These are phyloP conservation scores for Cantharis lateralis DNA, from an alignment of 2,888 invertebrate species.

Conservation along the genomic window DNA sequence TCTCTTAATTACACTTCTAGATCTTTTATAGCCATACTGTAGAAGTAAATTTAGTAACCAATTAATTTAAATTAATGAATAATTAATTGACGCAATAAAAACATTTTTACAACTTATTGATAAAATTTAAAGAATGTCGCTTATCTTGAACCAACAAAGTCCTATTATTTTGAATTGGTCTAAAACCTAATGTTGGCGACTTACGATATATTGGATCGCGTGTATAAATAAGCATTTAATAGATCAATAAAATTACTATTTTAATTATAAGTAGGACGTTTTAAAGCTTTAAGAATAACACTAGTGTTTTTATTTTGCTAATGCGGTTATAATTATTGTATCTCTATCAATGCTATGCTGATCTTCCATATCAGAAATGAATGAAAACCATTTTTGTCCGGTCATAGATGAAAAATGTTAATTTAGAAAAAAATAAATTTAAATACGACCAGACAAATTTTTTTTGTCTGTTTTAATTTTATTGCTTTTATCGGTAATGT, in stretches of 20 bases:
- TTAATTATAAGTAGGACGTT: too few relatives aligned
- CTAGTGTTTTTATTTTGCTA: neutral
- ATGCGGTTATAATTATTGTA: too few relatives aligned
- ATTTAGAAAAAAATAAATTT: too few relatives aligned
- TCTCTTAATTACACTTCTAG: neutral
- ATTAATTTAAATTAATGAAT: neutral
- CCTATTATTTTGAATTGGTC: neutral
- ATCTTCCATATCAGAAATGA: too few relatives aligned
- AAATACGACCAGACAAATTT: too few relatives aligned
- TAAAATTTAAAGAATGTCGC: neutral
- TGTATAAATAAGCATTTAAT: neutral
- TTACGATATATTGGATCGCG: neutral
- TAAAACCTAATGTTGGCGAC: neutral
- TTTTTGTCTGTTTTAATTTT: too few relatives aligned
- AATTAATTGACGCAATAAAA: neutral
- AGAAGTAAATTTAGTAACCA: neutral
- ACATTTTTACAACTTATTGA: neutral
- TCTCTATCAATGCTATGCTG: too few relatives aligned
- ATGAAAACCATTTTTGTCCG: too few relatives aligned
- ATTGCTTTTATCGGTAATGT: neutral
- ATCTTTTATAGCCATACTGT: neutral
- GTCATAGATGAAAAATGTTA: too few relatives aligned
- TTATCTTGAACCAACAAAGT: neutral
- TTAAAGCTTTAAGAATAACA: neutral
- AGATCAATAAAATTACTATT: neutral